phyloP scores from a whole-genome alignment of 64 coral and sea anemone species.

The Stichodactyla helianthus region DNA sequence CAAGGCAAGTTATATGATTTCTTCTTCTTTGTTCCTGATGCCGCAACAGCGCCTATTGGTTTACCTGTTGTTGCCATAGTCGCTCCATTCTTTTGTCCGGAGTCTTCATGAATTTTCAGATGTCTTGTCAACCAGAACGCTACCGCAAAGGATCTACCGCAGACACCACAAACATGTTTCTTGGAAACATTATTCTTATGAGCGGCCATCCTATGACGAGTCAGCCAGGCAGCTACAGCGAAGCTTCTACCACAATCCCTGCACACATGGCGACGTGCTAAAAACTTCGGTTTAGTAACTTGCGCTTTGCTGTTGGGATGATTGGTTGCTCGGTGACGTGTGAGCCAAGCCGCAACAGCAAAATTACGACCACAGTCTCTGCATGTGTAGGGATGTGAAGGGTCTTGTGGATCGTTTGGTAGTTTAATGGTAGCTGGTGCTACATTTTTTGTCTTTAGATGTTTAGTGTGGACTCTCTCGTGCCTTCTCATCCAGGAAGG shows the following conservation, averaged over 20 bases:
- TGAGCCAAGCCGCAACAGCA: slow-evolving; percentile 13
- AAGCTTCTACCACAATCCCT: slow-evolving; percentile 12
- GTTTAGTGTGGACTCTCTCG: background rate
- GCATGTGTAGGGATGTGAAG: background rate
- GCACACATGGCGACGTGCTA: background rate
- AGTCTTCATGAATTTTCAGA: slow-evolving; percentile 1
- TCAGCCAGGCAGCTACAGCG: slow-evolving; percentile 23
- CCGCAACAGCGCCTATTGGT: background rate
- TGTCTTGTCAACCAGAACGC: slow-evolving; percentile 15
- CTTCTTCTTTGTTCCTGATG: background rate
- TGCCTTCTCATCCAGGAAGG: slow-evolving; percentile 20
- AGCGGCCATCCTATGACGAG: slow-evolving; percentile 5
- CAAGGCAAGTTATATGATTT: background rate
- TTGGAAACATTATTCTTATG: slow-evolving; percentile 6
- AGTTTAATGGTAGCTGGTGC: background rate
- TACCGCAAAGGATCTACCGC: slow-evolving; percentile 22
- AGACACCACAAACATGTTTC: background rate
- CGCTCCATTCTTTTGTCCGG: background rate
- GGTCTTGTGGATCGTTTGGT: background rate
- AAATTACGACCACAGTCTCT: slow-evolving; percentile 5
- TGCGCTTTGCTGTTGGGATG: background rate
- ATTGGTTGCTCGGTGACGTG: background rate
- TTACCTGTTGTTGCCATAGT: background rate
- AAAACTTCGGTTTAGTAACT: background rate
- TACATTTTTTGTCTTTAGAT: background rate